Evolutionary conservation across 2,888 invertebrate genomes (phyloP), one percentile per base, ranked within the genome.

Genomic region (Cheilosia grossa): DNA sequence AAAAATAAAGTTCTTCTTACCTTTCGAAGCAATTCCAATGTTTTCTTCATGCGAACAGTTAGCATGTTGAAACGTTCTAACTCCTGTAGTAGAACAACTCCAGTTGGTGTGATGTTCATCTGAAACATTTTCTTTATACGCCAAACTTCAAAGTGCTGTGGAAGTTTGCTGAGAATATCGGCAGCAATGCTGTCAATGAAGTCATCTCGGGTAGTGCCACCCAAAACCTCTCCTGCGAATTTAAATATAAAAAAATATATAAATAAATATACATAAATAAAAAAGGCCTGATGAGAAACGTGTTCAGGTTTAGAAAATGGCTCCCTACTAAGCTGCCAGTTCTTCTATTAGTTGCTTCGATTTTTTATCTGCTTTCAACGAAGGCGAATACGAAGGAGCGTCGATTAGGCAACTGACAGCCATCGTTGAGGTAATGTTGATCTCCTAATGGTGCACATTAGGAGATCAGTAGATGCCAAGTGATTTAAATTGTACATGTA

Each of bases 21-120:
- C 91, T 96, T 96, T 89, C 95, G 94, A 13, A 98, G 93, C 63
- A 96, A 94, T 4, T 94, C 92, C 49, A 98, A 93, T 0, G 96
- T 96, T 75, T 92, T 93, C 17, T 92, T 93, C 94, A 98, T 97
- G 66, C 93, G 93, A 13, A 90, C 90, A 66, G 97, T 95, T 0
- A 98, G 93, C 21, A 93, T 93, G 92, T 98, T 98, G 91, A 98
- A 98, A 82, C 97, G 94, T 89, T 98, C 97, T 47, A 98, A 91
- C 91, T 98, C 97, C 93, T 98, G 98, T 66, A 98, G 93, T 63
- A 98, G 92, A 1, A 98, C 98, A 17, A 98, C 96, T 0, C 96
- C 94, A 0, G 97, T 96, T 1, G 98, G 98, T 4, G 96, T 95
- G 88, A 98, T 95, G 87, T 94, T 94, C 92, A 96, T 93, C 89